Evolutionary conservation across 1,140 invertebrate species (phyloP).

Genomic region (Lepidurus apus): DNA sequence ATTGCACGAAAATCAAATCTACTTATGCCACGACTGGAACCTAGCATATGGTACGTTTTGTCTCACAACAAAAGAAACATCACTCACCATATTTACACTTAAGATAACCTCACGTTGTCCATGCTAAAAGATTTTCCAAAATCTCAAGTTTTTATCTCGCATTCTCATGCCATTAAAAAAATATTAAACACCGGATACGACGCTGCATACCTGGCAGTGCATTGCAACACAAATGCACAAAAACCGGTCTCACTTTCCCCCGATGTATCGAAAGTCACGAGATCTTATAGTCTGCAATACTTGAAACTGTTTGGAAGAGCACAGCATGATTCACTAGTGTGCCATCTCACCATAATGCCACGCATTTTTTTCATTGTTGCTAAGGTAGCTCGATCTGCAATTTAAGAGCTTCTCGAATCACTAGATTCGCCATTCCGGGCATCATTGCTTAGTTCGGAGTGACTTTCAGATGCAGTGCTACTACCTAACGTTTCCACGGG

Average conservation of each 20-base stretch:
- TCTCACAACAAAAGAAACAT: not conserved
- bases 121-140: not conserved
- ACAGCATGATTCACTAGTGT: not conserved
- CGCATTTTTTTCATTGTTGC: not conserved
- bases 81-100: not conserved
- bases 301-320: not conserved
- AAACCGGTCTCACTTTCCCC: slow-evolving; percentile 4
- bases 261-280: not conserved
- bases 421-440: slow-evolving; percentile 5
- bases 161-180: not conserved
- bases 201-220: slow-evolving; percentile 15
- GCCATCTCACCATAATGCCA: slow-evolving; percentile 5
- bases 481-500: slow-evolving; percentile 22
- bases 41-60: not conserved
- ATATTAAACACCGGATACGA: not conserved
- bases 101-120: not conserved
- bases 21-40: not conserved
- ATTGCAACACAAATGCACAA: slow-evolving; percentile 5
- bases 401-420: not conserved
- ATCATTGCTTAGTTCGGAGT: slow-evolving; percentile 27
- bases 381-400: not conserved
- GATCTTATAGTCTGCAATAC: not conserved
- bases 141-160: not conserved
- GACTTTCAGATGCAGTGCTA: slow-evolving; percentile 23
- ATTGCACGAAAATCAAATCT: not conserved